Evolutionary conservation across 2,888 invertebrate genomes (phyloP).

Genomic region (Dasysyrphus albostriatus): DNA sequence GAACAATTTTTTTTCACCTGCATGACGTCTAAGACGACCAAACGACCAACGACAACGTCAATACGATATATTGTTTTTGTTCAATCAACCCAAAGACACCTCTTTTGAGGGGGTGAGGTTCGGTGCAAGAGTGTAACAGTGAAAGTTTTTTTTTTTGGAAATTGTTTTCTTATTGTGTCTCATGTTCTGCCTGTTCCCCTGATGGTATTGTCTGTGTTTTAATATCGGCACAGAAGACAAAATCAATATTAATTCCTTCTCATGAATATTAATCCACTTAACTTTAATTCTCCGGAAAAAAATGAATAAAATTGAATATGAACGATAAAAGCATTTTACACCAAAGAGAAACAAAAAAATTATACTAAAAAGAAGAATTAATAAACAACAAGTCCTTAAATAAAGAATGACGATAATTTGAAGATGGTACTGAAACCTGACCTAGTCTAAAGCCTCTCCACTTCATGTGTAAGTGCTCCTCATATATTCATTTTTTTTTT

Average conservation of each 20-base stretch:
- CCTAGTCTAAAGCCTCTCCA: constrained; percentile 17
- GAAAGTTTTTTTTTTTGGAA: constrained; percentile 34
- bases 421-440: constrained; percentile 32
- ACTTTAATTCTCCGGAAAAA: constrained; percentile 66
- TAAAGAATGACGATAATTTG: not conserved
- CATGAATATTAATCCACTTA: constrained; percentile 72
- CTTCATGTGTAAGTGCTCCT: constrained; percentile 20
- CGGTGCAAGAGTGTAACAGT: constrained; percentile 3
- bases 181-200: not conserved
- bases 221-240: constrained; percentile 36
- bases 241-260: constrained; percentile 72
- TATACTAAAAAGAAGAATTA: constrained; percentile 4
- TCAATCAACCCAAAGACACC: not conserved
- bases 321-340: constrained; percentile 62
- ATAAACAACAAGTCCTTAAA: constrained; percentile 23
- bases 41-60: constrained; percentile 1
- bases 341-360: not conserved
- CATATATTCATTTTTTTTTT: not conserved
- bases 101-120: not conserved
- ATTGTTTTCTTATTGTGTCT: constrained; percentile 35
- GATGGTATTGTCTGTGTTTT: constrained; percentile 3
- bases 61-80: constrained; percentile 4
- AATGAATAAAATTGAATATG: constrained; percentile 47
- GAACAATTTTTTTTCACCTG: constrained; percentile 9
- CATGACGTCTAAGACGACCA: constrained; percentile 8